Conservation (phyloP, 1,140 invertebrate genomes). For the Drosophila chauvacae region DNA sequence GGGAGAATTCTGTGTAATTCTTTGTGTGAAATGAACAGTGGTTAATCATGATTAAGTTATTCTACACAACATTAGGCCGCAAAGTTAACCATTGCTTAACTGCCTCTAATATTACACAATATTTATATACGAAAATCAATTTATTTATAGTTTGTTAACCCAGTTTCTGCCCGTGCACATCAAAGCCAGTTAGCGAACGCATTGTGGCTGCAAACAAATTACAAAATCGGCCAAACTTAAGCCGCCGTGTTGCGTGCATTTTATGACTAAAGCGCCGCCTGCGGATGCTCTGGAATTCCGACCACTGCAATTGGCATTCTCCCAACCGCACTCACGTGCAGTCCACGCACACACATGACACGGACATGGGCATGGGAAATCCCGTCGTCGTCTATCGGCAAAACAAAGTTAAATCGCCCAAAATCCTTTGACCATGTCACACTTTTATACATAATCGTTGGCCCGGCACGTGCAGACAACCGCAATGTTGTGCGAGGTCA, state of each 20-base stretch:
- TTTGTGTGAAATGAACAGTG: neutral
- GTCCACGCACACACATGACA: conserved; percentile 2
- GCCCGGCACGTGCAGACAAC: conserved; percentile 67
- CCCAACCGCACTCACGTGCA: conserved; percentile 42
- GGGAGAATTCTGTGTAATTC: neutral
- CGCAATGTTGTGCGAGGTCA: conserved; percentile 60
- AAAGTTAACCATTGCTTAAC: neutral
- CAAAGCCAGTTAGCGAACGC: conserved; percentile 21
- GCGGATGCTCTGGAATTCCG: conserved; percentile 25
- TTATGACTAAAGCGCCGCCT: conserved; percentile 29
- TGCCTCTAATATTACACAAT: neutral
- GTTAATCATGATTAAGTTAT: neutral
- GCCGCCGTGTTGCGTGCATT: conserved; percentile 37
- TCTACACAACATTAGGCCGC: no score
- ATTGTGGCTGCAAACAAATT: conserved; percentile 50
- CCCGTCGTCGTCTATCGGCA: conserved; percentile 29
- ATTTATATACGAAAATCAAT: neutral
- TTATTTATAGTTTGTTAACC: no score
- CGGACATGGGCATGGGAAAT: neutral
- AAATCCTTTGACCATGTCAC: conserved; percentile 66
- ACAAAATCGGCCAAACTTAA: conserved; percentile 52
- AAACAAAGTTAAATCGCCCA: conserved; percentile 65
- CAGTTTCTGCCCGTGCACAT: neutral
- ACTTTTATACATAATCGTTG: conserved; percentile 61
- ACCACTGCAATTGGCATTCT: conserved; percentile 46